These are phyloP conservation scores for Mirza zaza DNA, from an alignment of 2,113 vertebrate species.

Conservation along the genomic window DNA sequence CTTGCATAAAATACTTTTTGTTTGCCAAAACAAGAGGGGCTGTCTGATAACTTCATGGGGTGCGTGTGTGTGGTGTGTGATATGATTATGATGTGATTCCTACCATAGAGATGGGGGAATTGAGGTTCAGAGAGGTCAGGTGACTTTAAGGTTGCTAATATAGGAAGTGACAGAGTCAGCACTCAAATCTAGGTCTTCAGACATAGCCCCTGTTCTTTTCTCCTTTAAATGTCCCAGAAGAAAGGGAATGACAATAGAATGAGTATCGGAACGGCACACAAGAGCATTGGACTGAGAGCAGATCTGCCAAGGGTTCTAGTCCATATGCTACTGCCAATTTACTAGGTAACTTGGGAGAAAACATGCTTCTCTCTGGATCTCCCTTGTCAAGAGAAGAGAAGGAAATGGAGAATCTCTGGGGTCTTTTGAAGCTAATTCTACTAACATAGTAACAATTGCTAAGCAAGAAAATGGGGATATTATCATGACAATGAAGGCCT, in stretches of 20 bases:
- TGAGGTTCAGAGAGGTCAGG: background rate
- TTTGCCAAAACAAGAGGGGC: background rate
- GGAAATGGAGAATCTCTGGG: background rate
- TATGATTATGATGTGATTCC: background rate
- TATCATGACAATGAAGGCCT: constrained; percentile 36
- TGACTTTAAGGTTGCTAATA: background rate
- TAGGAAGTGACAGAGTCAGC: background rate
- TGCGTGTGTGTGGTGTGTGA: background rate
- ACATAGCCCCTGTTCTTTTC: background rate
- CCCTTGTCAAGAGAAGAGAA: background rate
- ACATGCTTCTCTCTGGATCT: background rate
- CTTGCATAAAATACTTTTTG: constrained; percentile 12
- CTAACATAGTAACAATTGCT: background rate
- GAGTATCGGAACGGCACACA: background rate
- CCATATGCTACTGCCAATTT: background rate
- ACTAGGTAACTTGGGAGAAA: background rate
- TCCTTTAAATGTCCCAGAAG: background rate
- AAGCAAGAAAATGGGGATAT: background rate
- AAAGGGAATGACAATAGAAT: background rate
- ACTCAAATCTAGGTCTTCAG: constrained; percentile 6
- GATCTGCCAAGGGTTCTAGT: background rate
- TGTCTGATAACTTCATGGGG: background rate
- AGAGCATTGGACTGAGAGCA: background rate
- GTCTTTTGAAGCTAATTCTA: constrained; percentile 29
- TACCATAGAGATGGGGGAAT: background rate